Conservation (phyloP, 2,888 invertebrate genomes). For the Macrosoma leucophasiata region DNA sequence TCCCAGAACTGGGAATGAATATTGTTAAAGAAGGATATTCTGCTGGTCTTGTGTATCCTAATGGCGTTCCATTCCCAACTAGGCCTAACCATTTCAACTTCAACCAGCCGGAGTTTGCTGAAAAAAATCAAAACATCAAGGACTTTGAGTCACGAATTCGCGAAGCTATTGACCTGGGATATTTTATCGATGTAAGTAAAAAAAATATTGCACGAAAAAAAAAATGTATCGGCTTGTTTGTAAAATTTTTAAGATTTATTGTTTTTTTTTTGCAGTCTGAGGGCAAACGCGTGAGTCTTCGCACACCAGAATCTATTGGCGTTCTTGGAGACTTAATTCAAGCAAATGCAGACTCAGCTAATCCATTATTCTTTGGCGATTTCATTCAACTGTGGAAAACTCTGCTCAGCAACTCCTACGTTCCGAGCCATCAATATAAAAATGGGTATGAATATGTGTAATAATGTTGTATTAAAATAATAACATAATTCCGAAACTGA, state of each 20-base stretch:
- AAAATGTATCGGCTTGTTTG: not conserved
- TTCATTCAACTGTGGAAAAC: conserved; percentile 73
- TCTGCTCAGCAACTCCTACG: conserved; percentile 72
- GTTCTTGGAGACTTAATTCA: conserved; percentile 80
- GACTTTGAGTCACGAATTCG: conserved; percentile 74
- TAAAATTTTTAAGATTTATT: not conserved
- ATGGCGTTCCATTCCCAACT: conserved; percentile 79
- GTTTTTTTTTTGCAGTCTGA: conserved; percentile 36
- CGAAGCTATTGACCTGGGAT: conserved; percentile 77
- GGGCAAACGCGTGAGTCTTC: conserved; percentile 75
- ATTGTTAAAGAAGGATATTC: conserved; percentile 77
- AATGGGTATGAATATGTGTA: conserved; percentile 34
- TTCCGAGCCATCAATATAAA: conserved; percentile 33
- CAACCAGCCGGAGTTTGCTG: conserved; percentile 55
- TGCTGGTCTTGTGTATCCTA: conserved; percentile 78
- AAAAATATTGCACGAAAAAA: not conserved
- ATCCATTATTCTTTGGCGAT: conserved; percentile 75
- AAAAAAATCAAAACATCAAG: conserved; percentile 58
- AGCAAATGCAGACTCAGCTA: conserved; percentile 77
- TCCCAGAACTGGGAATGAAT: conserved; percentile 73
- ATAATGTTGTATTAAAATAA: not conserved
- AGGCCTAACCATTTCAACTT: conserved; percentile 76
- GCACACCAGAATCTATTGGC: conserved; percentile 77
- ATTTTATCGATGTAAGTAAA: conserved; percentile 53
- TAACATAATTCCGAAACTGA: not conserved